Evolutionary conservation across 2,888 invertebrate genomes (phyloP).

Genomic region (Acleris emargana): DNA sequence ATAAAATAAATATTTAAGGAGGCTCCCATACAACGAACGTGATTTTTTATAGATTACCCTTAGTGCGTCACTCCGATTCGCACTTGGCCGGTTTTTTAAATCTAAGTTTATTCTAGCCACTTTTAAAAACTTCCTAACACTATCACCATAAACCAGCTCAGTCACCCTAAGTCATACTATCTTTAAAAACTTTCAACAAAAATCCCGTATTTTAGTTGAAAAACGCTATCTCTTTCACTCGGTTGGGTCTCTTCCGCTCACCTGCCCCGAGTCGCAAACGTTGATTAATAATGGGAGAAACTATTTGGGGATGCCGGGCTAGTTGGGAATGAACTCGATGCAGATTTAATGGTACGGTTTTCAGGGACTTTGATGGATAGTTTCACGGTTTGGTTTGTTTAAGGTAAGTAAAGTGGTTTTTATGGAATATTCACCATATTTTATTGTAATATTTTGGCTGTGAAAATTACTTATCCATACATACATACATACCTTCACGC

Average conservation of each 20-base stretch:
- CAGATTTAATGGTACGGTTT: slow-evolving; percentile 23
- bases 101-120: too few species aligned
- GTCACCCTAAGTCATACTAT: slow-evolving; percentile 9
- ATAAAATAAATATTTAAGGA: too few species aligned
- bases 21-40: too few species aligned
- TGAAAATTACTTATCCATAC: too few species aligned
- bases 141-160: slow-evolving; percentile 2
- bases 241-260: slow-evolving; percentile 32
- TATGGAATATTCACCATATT: too few species aligned
- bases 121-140: slow-evolving; percentile 7
- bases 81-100: too few species aligned
- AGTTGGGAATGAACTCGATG: slow-evolving; percentile 20
- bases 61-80: too few species aligned
- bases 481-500: too few species aligned
- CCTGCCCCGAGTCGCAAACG: slow-evolving; percentile 32
- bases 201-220: slow-evolving; percentile 6
- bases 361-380: slow-evolving; percentile 21
- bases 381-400: slow-evolving; percentile 9
- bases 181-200: slow-evolving; percentile 21
- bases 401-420: too few species aligned
- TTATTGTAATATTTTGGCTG: too few species aligned
- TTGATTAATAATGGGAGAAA: slow-evolving; percentile 31
- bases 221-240: slow-evolving; percentile 32
- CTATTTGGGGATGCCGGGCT: slow-evolving; percentile 21
- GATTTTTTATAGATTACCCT: too few species aligned